Evolutionary conservation across 2,888 invertebrate species (phyloP).

Genomic region (Oeneis ivallda): DNA sequence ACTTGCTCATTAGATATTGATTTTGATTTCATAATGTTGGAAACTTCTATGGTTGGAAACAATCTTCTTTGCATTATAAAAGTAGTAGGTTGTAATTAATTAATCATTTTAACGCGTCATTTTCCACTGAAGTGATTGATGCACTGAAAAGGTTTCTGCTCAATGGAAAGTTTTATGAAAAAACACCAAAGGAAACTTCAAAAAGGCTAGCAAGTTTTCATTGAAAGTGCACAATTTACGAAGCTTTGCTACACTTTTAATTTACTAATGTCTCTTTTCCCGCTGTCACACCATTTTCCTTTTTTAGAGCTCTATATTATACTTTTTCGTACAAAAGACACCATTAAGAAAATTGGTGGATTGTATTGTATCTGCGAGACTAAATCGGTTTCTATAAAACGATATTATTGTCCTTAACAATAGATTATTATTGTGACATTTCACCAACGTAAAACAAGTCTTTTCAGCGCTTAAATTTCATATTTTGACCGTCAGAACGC

Average conservation of each 20-base stretch:
- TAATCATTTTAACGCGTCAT: too few relatives aligned
- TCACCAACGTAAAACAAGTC: too few relatives aligned
- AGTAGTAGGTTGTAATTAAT: too few relatives aligned
- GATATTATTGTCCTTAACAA: background rate
- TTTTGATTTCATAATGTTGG: too few relatives aligned
- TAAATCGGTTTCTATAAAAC: background rate
- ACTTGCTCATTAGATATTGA: too few relatives aligned
- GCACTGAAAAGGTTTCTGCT: too few relatives aligned
- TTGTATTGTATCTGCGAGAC: background rate
- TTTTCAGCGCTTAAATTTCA: too few relatives aligned
- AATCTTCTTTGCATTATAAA: too few relatives aligned
- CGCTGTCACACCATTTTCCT: slow-evolving; percentile 3
- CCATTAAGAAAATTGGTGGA: slow-evolving; percentile 20
- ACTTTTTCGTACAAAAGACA: slow-evolving; percentile 3
- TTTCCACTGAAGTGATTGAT: too few relatives aligned
- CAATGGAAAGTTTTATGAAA: background rate
- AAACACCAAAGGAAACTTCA: background rate
- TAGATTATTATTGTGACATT: background rate
- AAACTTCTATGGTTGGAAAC: too few relatives aligned
- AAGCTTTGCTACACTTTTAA: slow-evolving; percentile 19
- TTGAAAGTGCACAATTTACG: slow-evolving; percentile 6
- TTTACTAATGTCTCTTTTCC: slow-evolving; percentile 19
- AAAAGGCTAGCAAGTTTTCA: slow-evolving; percentile 1
- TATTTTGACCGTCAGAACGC: too few relatives aligned
- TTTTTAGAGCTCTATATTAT: background rate